phyloP scores from a whole-genome alignment of 2,113 vertebrate genomes.

The Sardina pilchardus region DNA sequence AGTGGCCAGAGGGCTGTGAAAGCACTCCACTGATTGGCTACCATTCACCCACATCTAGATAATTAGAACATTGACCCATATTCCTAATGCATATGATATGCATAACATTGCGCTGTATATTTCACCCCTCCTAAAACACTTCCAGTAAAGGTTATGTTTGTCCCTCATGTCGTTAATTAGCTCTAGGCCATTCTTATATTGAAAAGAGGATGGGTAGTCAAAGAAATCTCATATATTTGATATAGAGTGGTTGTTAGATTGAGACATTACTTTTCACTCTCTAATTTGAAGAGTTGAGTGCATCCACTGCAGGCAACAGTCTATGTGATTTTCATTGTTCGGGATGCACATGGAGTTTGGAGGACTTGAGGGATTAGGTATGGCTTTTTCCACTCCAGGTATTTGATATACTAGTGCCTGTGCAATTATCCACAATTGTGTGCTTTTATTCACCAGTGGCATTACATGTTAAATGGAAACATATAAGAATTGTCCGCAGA shows the following conservation, averaged over 20 bases:
- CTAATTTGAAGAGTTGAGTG: not conserved
- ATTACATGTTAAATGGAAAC: not conserved
- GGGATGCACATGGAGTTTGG: not conserved
- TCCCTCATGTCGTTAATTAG: not conserved
- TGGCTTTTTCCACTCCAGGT: not conserved
- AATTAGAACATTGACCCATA: slow-evolving; percentile 71
- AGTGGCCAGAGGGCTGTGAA: slow-evolving; percentile 63
- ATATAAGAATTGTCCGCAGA: not conserved
- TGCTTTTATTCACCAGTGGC: not conserved
- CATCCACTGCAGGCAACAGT: not conserved
- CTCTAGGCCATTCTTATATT: not conserved
- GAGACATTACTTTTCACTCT: too few species aligned
- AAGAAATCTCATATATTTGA: not conserved
- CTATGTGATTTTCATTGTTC: too few species aligned
- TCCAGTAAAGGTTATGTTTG: not conserved
- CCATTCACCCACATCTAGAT: slow-evolving; percentile 70
- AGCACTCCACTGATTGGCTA: slow-evolving; percentile 76
- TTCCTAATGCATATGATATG: slow-evolving; percentile 48
- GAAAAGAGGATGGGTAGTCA: not conserved
- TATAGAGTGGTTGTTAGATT: too few species aligned
- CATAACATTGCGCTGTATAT: not conserved
- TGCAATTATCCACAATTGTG: not conserved
- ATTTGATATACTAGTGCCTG: too few species aligned
- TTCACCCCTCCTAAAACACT: not conserved
- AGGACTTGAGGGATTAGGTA: not conserved